Percentiles rank a stretch among this genome's conserved stretches.
Conservation (phyloP, 2,113 vertebrate genomes). For the Tachysurus fulvidraco region DNA sequence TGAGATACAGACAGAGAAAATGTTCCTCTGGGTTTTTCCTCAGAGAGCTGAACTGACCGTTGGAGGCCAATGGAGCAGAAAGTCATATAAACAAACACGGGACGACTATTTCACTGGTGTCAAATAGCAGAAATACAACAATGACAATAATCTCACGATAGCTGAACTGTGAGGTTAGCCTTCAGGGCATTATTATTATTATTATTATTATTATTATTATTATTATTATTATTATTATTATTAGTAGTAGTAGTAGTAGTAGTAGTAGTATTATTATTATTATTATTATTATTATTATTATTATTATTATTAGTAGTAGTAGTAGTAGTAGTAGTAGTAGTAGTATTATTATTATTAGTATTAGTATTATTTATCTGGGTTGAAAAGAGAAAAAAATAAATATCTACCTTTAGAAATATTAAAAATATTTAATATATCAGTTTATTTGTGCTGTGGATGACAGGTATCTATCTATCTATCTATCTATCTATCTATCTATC, state of each 20-base stretch:
- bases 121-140: neutral
- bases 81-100: conserved; percentile 21
- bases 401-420: neutral
- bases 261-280: too few relatives aligned
- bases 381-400: neutral
- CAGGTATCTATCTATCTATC: neutral
- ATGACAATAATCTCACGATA: neutral
- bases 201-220: neutral
- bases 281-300: neutral
- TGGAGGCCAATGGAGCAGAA: conserved; percentile 21
- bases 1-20: neutral
- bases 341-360: neutral
- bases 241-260: neutral
- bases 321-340: too few relatives aligned
- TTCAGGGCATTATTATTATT: neutral
- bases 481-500: too few relatives aligned
- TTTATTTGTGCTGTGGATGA: neutral
- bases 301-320: neutral
- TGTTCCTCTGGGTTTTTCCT: neutral
- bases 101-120: neutral
- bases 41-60: conserved; percentile 4
- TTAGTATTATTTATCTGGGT: neutral
- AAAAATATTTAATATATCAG: neutral
- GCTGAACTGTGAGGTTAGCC: neutral
- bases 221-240: neutral